Conservation (phyloP, 1,140 invertebrate species). For the Campoletis sonorensis region DNA sequence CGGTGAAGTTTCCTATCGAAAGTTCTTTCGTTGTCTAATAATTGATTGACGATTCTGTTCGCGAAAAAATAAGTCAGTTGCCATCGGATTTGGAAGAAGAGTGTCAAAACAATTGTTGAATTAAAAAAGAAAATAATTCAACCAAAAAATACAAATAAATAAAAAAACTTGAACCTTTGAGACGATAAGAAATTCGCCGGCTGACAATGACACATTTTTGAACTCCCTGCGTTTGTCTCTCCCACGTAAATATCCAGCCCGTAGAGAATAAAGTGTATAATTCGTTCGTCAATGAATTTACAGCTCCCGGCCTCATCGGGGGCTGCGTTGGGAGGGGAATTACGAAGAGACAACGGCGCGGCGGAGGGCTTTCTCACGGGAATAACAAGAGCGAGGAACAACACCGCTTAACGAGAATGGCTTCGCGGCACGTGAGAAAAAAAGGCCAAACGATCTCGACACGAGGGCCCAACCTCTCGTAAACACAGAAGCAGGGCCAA, state of each 20-base stretch:
- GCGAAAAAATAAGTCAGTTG: too few relatives aligned
- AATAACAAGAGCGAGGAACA: conserved; percentile 41
- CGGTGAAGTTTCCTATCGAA: neutral
- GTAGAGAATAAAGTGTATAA: conserved; percentile 63
- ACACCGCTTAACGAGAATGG: conserved; percentile 72
- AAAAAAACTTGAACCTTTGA: too few relatives aligned
- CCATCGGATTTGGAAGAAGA: too few relatives aligned
- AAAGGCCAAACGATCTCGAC: conserved; percentile 63
- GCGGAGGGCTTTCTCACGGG: neutral
- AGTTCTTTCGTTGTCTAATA: neutral
- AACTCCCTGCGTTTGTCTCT: conserved; percentile 36
- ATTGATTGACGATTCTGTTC: neutral
- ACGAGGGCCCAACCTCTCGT: neutral
- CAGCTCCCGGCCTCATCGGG: conserved; percentile 66
- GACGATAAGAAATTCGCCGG: neutral
- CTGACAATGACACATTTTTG: neutral
- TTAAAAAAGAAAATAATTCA: neutral
- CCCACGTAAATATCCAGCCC: neutral
- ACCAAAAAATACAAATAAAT: neutral
- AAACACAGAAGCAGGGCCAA: neutral
- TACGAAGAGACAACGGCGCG: neutral
- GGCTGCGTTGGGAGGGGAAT: conserved; percentile 45
- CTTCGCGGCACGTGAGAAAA: conserved; percentile 74
- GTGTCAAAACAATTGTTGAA: too few relatives aligned
- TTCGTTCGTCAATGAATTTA: conserved; percentile 76